phyloP scores from a whole-genome alignment of 2,888 invertebrate species.

The Malthinus flaveolus region DNA sequence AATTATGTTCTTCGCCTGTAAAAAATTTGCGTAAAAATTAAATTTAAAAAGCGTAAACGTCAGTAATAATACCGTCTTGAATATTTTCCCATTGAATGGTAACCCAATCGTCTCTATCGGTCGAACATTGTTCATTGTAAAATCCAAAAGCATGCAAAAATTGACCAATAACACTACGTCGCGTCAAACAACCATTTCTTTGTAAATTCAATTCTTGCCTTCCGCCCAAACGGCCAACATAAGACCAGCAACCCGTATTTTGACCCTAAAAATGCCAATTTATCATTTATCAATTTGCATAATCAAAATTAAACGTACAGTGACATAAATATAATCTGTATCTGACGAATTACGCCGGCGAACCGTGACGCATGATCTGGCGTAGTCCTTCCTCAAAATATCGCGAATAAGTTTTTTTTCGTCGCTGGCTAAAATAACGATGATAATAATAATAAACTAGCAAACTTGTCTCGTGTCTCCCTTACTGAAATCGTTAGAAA shows the following conservation, averaged over 20 bases:
- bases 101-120: constrained; percentile 76
- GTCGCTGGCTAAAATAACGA: neutral
- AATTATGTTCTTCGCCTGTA: constrained; percentile 63
- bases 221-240: constrained; percentile 23
- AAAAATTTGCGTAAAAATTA: neutral
- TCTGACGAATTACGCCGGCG: neutral
- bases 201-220: constrained; percentile 38
- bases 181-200: constrained; percentile 60
- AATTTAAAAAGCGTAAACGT: neutral
- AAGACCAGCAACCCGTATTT: constrained; percentile 24
- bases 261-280: constrained; percentile 10
- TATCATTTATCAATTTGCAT: neutral
- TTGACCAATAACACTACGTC: constrained; percentile 75
- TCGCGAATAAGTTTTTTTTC: neutral
- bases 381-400: neutral
- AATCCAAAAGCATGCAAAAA: constrained; percentile 80
- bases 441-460: neutral
- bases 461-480: neutral
- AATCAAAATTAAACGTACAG: neutral
- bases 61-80: constrained; percentile 39
- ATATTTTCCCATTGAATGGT: constrained; percentile 76
- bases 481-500: neutral
- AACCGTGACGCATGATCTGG: neutral
- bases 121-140: constrained; percentile 81
- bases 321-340: constrained; percentile 1